A percentile compares a stretch with the other conserved stretches of the same genome.
phyloP scores from a whole-genome alignment of 2,888 invertebrate species.

The Ornithoptera priamus region DNA sequence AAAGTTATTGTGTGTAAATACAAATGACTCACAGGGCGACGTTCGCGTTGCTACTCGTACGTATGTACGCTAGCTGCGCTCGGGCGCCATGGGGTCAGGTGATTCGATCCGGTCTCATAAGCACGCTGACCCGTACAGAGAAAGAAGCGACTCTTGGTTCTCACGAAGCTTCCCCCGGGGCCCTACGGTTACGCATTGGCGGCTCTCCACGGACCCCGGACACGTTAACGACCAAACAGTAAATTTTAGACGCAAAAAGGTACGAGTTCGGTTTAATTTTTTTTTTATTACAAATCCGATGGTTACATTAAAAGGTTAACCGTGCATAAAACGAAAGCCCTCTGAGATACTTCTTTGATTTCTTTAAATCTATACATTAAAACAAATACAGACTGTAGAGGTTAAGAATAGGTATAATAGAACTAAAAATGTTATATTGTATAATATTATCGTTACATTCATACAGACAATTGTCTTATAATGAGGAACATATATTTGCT shows the following conservation, averaged over 20 bases:
- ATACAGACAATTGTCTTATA: not conserved
- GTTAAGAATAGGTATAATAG: too few relatives aligned
- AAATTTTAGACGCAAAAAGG: conserved; percentile 43
- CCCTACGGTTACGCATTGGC: conserved; percentile 54
- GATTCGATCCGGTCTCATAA: conserved; percentile 28
- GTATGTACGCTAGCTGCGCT: conserved; percentile 4
- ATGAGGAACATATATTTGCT: not conserved
- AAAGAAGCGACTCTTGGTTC: conserved; percentile 32
- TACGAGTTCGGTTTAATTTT: conserved; percentile 3
- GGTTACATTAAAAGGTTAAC: too few relatives aligned
- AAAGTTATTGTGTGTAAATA: conserved; percentile 31
- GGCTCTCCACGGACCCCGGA: conserved; percentile 60
- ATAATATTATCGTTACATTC: too few relatives aligned
- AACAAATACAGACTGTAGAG: too few relatives aligned
- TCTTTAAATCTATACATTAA: too few relatives aligned
- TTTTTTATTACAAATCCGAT: not conserved
- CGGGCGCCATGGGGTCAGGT: conserved; percentile 21
- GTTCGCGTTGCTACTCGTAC: conserved; percentile 6
- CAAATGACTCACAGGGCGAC: conserved; percentile 22
- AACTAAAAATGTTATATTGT: too few relatives aligned
- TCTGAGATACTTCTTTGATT: too few relatives aligned
- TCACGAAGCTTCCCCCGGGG: conserved; percentile 36
- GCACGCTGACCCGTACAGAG: conserved; percentile 24
- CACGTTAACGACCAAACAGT: conserved; percentile 57
- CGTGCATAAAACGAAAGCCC: too few relatives aligned